Evolutionary conservation across 1,140 invertebrate genomes (phyloP), one percentile per base, ranked within the genome.

Genomic region (Monochamus saltuarius): DNA sequence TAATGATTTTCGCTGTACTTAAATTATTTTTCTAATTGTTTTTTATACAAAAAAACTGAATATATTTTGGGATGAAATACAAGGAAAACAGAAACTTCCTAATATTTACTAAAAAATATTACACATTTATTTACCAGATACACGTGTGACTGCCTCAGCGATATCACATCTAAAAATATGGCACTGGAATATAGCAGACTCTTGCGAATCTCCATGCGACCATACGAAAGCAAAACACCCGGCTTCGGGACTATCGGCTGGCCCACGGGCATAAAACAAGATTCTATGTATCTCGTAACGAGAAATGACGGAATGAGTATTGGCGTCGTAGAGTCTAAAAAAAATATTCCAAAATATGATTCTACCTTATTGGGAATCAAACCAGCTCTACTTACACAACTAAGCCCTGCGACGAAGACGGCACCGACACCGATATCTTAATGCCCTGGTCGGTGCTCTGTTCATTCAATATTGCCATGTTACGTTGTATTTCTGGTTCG

Each of bases 221-320:
- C 93, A 98, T 0, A 95, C 98, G 77, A 99, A 98, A 36, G 95
- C 95, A 81, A 99, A 98, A 79, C 97, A 99, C 9, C 91, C 85
- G 3, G 89, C 87, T 70, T 97, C 94, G 2, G 82, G 78, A 14
- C 89, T 89, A 54, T 88, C 88, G n/a, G 83, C 84, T n/a, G 89
- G 85, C 4, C 97, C 97, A 42, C 94, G 85, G 8, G 94, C 93
- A 78, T 97, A 99, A 80, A 97, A 97, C 52, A 97, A 81, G 64
- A 99, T 98, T 56, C 94, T 86, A 71, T 94, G 91, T 46, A 99
- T 90, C 63, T 93, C 89, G 76, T 95, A 99, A 11, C 87, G 86
- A 0, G 89, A 85, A 72, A 98, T 95, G 59, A 97, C 89, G 49
- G 86, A 85, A 72, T 93, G 88, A 29, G 85, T 88, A 39, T 82